Conservation (phyloP, 2,113 vertebrate species). For the Psammodynastes pulverulentus region DNA sequence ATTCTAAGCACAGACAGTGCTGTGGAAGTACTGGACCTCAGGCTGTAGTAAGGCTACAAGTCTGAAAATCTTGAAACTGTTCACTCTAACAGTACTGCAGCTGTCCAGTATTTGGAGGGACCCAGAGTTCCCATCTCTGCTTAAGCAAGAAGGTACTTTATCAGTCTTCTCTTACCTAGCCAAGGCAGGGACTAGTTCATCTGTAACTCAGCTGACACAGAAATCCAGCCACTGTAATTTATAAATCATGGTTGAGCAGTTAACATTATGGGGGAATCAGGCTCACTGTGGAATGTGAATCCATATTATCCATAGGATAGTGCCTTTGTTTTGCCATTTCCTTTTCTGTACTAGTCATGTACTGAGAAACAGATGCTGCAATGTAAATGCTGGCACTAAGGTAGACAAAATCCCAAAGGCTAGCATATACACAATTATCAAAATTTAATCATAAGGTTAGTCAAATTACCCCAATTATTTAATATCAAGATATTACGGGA, state of each 20-base stretch:
- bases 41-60: not conserved
- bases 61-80: not conserved
- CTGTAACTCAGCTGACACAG: not conserved
- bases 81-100: not conserved
- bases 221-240: not conserved
- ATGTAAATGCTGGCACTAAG: not conserved
- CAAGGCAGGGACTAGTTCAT: not conserved
- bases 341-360: not conserved
- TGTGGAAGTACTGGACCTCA: not conserved
- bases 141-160: not conserved
- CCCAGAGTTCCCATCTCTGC: not conserved
- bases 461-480: not conserved
- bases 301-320: not conserved
- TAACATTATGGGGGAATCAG: not conserved
- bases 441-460: not conserved
- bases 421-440: not conserved
- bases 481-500: not conserved
- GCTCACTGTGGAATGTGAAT: not conserved
- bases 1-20: not conserved
- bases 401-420: not conserved
- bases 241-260: not conserved
- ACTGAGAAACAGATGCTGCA: not conserved
- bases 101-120: not conserved
- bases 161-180: not conserved
- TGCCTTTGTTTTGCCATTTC: not conserved